Evolutionary conservation across 1,140 invertebrate species (phyloP), one percentile per base, ranked within the genome.

Genomic region (Amphibalanus amphitrite): DNA sequence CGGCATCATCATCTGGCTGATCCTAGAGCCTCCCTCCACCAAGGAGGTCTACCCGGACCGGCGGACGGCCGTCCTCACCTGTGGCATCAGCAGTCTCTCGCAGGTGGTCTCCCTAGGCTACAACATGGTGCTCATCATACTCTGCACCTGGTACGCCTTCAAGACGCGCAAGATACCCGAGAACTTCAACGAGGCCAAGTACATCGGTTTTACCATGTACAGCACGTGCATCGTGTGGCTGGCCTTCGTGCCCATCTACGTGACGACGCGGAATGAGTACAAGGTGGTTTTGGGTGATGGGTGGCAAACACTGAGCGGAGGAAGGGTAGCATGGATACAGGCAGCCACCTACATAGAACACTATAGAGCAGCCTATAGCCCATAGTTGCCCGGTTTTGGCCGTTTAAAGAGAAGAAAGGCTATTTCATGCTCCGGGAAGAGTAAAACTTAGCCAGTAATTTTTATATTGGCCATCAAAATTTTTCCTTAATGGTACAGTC

Each of bases 151-250:
- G 13, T 89, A 90, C 77, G 88, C 88, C 3, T 86, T 89, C 74
- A 88, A 89, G 77, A 89, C 88, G 0, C 80, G 88, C 71, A 89
- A 89, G 75, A 72, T n/a, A n/a, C n/a, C n/a, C n/a, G n/a, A n/a
- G n/a, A n/a, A n/a, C n/a, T n/a, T n/a, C n/a, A n/a, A n/a, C 30
- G 86, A 87, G 77, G 85, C 85, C 20, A 87, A 87, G 76, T 86
- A 86, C 76, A 86, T 87, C 70, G 85, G 87, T 59, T 89, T 89
- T 76, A 87, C 87, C 17, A 89, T 89, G 88, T 89, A 89, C 76
- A 86, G 86, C 3, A 89, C 88, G 1, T 89, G 88, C 77, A 86
- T 89, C 64, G 87, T 89, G 64, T 89, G 88, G 88, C 78, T 88
- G 20, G 87, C 87, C 20, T 89, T 89, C 26, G 64, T 65, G 20